Evolutionary conservation across 1,140 invertebrate genomes (phyloP).

Genomic region (Maconellicoccus hirsutus): DNA sequence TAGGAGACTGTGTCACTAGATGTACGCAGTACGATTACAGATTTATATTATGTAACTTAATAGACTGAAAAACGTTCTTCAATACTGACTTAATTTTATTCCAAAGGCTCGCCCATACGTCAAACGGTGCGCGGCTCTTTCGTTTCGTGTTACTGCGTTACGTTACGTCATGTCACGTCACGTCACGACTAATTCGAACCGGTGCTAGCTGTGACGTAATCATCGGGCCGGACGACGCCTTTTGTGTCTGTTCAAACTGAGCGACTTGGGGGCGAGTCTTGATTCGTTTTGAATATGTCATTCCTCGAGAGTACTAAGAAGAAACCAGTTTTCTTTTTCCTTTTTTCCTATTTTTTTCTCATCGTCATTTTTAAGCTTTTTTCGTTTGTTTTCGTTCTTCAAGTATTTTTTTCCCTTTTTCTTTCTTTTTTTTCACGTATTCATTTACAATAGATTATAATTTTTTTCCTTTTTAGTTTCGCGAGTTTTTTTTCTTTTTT

Average conservation of each 20-base stretch:
- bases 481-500: not conserved
- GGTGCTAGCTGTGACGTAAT: too few species aligned
- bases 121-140: too few species aligned
- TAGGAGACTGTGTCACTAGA: not conserved
- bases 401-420: not conserved
- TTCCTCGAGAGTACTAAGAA: not conserved
- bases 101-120: too few species aligned
- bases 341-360: not conserved
- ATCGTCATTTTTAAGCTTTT: not conserved
- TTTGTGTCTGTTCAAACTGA: too few species aligned
- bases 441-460: not conserved
- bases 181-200: too few species aligned
- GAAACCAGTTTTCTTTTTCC: not conserved
- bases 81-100: not conserved
- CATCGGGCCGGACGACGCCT: too few species aligned
- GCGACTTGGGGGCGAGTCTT: too few species aligned
- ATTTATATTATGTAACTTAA: constrained; percentile 1
- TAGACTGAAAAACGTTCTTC: constrained; percentile 9
- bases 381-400: not conserved
- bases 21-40: not conserved
- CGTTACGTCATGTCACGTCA: too few species aligned
- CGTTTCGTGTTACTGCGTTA: too few species aligned
- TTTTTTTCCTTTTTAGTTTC: not conserved
- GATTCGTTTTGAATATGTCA: constrained; percentile 14
- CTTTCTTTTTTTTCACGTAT: not conserved